Evolutionary conservation across 2,113 vertebrate genomes (phyloP).

Genomic region (Xyrauchen texanus): DNA sequence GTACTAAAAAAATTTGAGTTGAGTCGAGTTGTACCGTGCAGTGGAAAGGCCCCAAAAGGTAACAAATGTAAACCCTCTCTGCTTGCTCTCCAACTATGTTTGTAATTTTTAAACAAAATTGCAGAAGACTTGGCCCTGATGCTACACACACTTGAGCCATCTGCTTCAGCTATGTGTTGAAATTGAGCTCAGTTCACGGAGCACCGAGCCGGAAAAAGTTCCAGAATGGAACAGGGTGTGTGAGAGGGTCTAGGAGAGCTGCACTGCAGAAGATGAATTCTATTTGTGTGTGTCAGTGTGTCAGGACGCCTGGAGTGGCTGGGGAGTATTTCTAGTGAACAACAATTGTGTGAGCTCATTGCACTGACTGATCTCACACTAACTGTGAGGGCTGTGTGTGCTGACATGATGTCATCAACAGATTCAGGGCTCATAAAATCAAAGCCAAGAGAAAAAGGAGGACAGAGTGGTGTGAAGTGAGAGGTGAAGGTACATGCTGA

Average conservation of each 20-base stretch:
- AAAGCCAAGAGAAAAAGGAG: conserved; percentile 37
- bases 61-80: conserved; percentile 3
- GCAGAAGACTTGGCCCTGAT: conserved; percentile 19
- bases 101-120: conserved; percentile 36
- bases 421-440: conserved; percentile 22
- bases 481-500: conserved; percentile 6
- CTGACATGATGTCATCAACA: conserved; percentile 44
- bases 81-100: conserved; percentile 39
- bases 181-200: conserved; percentile 4
- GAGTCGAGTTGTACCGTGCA: too few species aligned
- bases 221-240: not conserved
- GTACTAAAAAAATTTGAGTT: too few species aligned
- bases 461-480: not conserved
- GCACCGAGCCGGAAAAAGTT: conserved; percentile 19
- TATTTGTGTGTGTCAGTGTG: conserved; percentile 23
- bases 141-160: not conserved
- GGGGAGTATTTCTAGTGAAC: conserved; percentile 24
- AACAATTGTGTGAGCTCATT: conserved; percentile 28
- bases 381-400: conserved; percentile 22
- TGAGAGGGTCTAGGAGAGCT: not conserved
- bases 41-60: too few species aligned
- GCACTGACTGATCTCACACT: conserved; percentile 33
- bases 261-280: not conserved
- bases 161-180: conserved; percentile 24
- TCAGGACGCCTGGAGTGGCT: not conserved